A percentile compares a stretch with the other conserved stretches of the same genome.
phyloP scores from a whole-genome alignment of 2,888 invertebrate genomes.

The Oxyteleia sp. region DNA sequence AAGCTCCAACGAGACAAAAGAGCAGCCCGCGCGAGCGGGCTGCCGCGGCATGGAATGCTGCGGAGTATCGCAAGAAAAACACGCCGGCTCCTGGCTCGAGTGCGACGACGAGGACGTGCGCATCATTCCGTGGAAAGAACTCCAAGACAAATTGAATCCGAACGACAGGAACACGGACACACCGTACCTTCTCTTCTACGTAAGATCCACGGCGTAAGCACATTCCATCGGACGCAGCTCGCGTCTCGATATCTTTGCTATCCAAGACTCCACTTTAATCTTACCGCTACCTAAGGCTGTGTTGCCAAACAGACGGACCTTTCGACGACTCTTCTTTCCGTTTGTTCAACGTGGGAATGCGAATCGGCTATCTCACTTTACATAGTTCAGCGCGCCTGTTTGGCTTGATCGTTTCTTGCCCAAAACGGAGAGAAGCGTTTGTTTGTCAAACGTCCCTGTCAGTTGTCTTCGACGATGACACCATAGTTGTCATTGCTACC shows the following conservation, averaged over 20 bases:
- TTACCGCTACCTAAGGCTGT: slow-evolving; percentile 46
- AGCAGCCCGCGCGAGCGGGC: slow-evolving; percentile 84
- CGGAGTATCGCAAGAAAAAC: slow-evolving; percentile 87
- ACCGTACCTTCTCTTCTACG: slow-evolving; percentile 95
- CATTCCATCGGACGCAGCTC: slow-evolving; percentile 39
- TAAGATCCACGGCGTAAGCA: slow-evolving; percentile 87
- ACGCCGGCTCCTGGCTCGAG: slow-evolving; percentile 92
- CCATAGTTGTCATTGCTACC: slow-evolving; percentile 17
- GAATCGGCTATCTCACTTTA: too few relatives aligned
- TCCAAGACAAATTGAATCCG: slow-evolving; percentile 93
- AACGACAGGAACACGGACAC: slow-evolving; percentile 93
- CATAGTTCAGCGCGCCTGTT: neutral
- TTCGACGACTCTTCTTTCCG: neutral
- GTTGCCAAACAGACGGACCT: slow-evolving; percentile 48
- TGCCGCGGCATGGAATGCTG: slow-evolving; percentile 89
- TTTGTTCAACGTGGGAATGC: too few relatives aligned
- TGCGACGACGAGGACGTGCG: slow-evolving; percentile 96
- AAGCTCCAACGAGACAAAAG: slow-evolving; percentile 83
- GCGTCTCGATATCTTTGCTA: slow-evolving; percentile 22
- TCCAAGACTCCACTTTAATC: slow-evolving; percentile 41
- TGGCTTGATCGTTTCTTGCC: neutral
- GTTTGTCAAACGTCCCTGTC: slow-evolving; percentile 14
- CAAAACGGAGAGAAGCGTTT: neutral
- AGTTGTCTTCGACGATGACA: slow-evolving; percentile 18
- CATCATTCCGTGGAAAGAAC: slow-evolving; percentile 92